phyloP scores from a whole-genome alignment of 2,797 vertebrate genomes.

The Apogon hyalosoma region DNA sequence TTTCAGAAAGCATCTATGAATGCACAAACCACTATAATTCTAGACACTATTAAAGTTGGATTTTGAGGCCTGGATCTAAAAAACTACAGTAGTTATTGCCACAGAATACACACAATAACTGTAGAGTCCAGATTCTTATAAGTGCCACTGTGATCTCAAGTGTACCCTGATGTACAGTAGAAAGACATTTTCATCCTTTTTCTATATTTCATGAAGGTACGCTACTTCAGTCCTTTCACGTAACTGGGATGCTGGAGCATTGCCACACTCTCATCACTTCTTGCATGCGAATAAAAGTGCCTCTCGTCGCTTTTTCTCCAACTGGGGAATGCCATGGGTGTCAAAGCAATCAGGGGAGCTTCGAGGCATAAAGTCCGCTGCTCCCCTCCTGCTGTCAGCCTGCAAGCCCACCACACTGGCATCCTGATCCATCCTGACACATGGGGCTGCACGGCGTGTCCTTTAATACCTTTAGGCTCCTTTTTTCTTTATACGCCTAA shows the following conservation, averaged over 20 bases:
- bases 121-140: too few relatives aligned
- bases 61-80: constrained; percentile 24
- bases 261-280: constrained; percentile 16
- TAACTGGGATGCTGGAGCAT: constrained; percentile 20
- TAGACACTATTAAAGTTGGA: background rate
- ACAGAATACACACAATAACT: too few relatives aligned
- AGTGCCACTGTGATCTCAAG: background rate
- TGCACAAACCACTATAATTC: constrained; percentile 24
- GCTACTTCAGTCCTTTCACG: background rate
- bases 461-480: constrained; percentile 33
- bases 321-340: constrained; percentile 62
- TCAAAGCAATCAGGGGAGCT: constrained; percentile 68
- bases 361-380: constrained; percentile 52
- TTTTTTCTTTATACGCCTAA: constrained; percentile 31
- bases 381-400: constrained; percentile 65
- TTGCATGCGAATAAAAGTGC: constrained; percentile 28
- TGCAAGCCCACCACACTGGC: constrained; percentile 38
- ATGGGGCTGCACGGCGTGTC: constrained; percentile 35
- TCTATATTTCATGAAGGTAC: constrained; percentile 36
- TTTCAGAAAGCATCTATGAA: constrained; percentile 5
- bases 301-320: constrained; percentile 21
- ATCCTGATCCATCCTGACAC: constrained; percentile 69
- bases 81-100: background rate
- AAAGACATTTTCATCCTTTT: constrained; percentile 1
- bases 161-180: background rate